Evolutionary conservation across 2,113 vertebrate species (phyloP).

Genomic region (Rhinogobius similis): DNA sequence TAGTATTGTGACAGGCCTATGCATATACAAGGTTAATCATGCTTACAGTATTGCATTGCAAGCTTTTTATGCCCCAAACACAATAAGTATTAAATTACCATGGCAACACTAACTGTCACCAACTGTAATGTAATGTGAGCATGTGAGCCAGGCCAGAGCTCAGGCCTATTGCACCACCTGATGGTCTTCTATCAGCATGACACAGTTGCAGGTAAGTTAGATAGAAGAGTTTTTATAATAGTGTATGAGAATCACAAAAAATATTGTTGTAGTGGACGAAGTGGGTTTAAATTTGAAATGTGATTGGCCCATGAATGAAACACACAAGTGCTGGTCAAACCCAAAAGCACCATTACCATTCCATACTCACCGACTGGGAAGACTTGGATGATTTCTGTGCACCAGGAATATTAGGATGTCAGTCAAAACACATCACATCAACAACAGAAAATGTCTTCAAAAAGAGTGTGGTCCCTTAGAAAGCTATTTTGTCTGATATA

Average conservation of each 20-base stretch:
- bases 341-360: constrained; percentile 20
- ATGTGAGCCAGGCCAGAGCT: constrained; percentile 24
- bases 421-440: not conserved
- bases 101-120: constrained; percentile 60
- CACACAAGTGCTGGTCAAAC: constrained; percentile 16
- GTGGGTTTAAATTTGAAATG: not conserved
- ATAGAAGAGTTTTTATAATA: not conserved
- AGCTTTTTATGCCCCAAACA: constrained; percentile 14
- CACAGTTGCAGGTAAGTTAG: constrained; percentile 23
- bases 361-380: constrained; percentile 61
- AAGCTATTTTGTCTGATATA: too few relatives aligned
- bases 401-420: constrained; percentile 39
- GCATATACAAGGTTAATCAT: not conserved
- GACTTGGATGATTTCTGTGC: constrained; percentile 63
- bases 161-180: constrained; percentile 64
- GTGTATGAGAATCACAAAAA: not conserved
- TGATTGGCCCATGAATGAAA: not conserved
- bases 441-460: not conserved
- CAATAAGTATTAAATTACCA: too few relatives aligned
- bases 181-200: constrained; percentile 50
- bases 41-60: constrained; percentile 12
- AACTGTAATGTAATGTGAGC: constrained; percentile 18
- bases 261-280: not conserved
- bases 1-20: too few relatives aligned
- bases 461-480: not conserved